A percentile compares a stretch with the other conserved stretches of the same genome.
These are phyloP conservation scores for Leptodon cayanensis DNA, from an alignment of 2,797 vertebrate genomes.

Conservation along the genomic window DNA sequence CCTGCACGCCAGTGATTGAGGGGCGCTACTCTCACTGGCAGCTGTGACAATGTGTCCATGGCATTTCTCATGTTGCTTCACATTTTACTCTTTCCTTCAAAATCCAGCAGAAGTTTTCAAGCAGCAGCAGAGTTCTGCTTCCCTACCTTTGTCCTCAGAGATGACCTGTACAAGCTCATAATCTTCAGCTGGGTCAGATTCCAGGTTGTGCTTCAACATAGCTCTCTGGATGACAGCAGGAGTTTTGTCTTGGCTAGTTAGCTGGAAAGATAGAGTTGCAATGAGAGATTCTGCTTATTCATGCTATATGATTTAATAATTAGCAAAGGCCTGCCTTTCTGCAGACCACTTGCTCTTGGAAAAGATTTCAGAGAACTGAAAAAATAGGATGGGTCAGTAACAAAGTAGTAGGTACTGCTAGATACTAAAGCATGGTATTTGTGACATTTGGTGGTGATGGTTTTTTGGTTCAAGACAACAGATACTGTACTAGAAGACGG, in stretches of 20 bases:
- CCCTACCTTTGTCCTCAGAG: constrained; percentile 88
- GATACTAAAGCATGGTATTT: background rate
- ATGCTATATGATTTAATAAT: background rate
- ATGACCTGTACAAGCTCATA: constrained; percentile 94
- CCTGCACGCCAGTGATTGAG: background rate
- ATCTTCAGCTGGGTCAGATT: constrained; percentile 78
- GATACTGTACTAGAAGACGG: too few species aligned
- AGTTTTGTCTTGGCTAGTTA: constrained; percentile 94
- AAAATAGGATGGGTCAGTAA: background rate
- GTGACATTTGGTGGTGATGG: background rate
- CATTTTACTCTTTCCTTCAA: background rate
- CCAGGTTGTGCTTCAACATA: constrained; percentile 91
- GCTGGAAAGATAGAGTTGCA: constrained; percentile 61
- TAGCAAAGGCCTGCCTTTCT: background rate
- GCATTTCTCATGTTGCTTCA: background rate
- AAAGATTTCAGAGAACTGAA: background rate
- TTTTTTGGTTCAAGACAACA: background rate
- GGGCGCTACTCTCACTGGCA: background rate
- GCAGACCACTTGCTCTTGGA: background rate
- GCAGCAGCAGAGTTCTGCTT: background rate
- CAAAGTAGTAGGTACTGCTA: background rate
- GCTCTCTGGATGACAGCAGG: constrained; percentile 89
- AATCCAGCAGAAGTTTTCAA: background rate
- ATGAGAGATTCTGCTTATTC: background rate
- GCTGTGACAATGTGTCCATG: rapidly evolving